These are phyloP conservation scores for Clupea harengus DNA, from an alignment of 2,113 vertebrate genomes.

Conservation along the genomic window DNA sequence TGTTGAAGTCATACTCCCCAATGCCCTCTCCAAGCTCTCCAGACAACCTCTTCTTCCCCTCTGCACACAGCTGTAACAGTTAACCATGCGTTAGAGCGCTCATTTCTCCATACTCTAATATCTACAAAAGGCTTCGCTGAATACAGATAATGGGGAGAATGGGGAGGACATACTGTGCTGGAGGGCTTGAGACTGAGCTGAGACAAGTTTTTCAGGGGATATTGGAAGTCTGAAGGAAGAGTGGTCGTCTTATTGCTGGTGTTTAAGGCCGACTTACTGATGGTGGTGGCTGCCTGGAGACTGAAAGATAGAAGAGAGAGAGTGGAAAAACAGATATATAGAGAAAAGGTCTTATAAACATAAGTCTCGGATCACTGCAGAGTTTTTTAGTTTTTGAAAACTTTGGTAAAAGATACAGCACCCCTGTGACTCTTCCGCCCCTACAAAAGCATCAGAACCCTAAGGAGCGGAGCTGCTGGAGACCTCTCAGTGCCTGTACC, in stretches of 20 bases:
- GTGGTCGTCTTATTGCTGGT: constrained; percentile 76
- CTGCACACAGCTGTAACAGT: constrained; percentile 68
- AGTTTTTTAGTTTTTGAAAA: too few species aligned
- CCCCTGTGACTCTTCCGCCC: not conserved
- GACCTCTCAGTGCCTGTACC: too few species aligned
- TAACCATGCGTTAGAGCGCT: not conserved
- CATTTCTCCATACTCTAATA: not conserved
- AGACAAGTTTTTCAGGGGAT: constrained; percentile 73
- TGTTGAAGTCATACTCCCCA: constrained; percentile 87
- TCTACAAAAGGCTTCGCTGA: not conserved
- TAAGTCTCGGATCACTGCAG: not conserved
- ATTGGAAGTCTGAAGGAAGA: constrained; percentile 85
- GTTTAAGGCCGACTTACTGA: constrained; percentile 78
- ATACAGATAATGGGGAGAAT: not conserved
- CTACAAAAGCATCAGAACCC: not conserved
- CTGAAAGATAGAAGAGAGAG: not conserved
- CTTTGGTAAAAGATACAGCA: not conserved
- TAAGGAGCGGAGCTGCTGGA: not conserved
- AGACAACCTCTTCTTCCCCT: constrained; percentile 30
- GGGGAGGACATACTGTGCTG: constrained; percentile 69
- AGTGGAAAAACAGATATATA: not conserved
- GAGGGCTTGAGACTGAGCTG: constrained; percentile 83
- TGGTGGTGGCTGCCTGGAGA: constrained; percentile 75
- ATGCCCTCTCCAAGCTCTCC: constrained; percentile 76
- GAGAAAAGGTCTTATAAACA: not conserved